Base-by-base conservation (phyloP, 2,888 invertebrate genomes). In the Trissolcus japonicus region DNA sequence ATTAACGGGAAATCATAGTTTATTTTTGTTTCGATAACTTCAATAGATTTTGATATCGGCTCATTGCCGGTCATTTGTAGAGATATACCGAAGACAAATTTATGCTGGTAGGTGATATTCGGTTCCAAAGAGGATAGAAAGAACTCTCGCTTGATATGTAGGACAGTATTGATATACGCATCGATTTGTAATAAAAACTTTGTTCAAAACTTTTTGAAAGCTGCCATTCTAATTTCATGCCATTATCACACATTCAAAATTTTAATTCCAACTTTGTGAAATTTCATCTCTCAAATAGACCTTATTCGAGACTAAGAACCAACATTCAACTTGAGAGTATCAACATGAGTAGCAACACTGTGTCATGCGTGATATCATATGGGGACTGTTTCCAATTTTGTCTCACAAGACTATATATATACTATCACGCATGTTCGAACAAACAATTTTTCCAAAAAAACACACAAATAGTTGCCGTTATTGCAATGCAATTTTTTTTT, bases 131-230 rank as follows among this genome's bases (percentile, higher is more conserved):
- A 60, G 67, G 60, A 43, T 68, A 63, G 25, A 59, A 72, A 67
- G 51, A 69, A 69, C 55, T 41, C 53, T 66, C 48, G 51, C 19
- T 35, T 71, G 76, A 72, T 76, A 76, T 76, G 71, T 76, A 71
- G 67, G 67, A 46, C 62, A 69, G 29, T 53, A 51, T 68, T 59
- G 59, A 62, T 55, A 51, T 67, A 59, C 59, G 43, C 25, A 25
- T 4, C 25, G 68, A 35, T 35, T 35, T 9, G 9, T 3, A 35
- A 35, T 35, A 35, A 9, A 35, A 35, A 35, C 1, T 35, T 35
- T 35, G 2, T 35, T 35, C 11, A 35, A 35, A 35, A 35, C 6
- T 1, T 6, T 25, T 7, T 35, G 11, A 35, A 35, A 35, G 35
- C 6, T 35, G 9, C 9, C 4, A 25, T 35, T 11, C 2, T 35